Evolutionary conservation across 64 coral and sea anemone species (phyloP).

Genomic region (Catalaphyllia jardinei): DNA sequence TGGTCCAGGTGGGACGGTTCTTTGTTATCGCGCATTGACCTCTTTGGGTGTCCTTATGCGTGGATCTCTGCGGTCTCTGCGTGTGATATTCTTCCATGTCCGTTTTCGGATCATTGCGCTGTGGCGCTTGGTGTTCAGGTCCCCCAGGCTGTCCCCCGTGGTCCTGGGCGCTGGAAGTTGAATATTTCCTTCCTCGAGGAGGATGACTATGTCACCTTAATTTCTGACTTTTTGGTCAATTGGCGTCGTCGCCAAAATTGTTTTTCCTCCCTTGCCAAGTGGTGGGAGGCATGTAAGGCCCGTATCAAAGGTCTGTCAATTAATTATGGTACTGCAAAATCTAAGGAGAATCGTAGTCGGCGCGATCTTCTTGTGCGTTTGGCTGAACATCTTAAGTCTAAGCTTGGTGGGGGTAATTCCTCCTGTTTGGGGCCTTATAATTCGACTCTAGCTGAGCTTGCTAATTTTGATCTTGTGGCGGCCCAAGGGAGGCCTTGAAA

Average conservation of each 20-base stretch:
- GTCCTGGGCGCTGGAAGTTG: slow-evolving; percentile 28
- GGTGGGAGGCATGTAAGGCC: slow-evolving; percentile 33
- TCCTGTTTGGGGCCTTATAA: neutral
- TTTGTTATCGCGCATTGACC: neutral
- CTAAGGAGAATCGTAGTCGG: accelerated
- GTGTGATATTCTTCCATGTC: slow-evolving; percentile 24
- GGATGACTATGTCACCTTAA: neutral
- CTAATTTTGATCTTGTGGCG: neutral
- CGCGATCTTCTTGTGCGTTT: neutral
- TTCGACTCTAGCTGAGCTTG: neutral
- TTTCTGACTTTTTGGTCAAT: neutral
- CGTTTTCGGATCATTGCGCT: slow-evolving; percentile 51
- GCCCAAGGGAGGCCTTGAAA: neutral
- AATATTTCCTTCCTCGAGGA: slow-evolving; percentile 5
- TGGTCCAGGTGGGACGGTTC: neutral
- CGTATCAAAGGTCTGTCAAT: neutral
- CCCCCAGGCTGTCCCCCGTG: neutral
- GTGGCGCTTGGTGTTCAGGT: neutral
- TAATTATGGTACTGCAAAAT: neutral
- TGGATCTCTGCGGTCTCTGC: neutral
- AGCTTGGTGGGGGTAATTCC: neutral
- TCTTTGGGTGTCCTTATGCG: neutral
- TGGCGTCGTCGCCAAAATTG: neutral
- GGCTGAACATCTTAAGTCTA: neutral
- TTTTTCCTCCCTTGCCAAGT: neutral